Conservation (phyloP, 1,140 invertebrate species). For the Stegodyphus mimosarum region DNA sequence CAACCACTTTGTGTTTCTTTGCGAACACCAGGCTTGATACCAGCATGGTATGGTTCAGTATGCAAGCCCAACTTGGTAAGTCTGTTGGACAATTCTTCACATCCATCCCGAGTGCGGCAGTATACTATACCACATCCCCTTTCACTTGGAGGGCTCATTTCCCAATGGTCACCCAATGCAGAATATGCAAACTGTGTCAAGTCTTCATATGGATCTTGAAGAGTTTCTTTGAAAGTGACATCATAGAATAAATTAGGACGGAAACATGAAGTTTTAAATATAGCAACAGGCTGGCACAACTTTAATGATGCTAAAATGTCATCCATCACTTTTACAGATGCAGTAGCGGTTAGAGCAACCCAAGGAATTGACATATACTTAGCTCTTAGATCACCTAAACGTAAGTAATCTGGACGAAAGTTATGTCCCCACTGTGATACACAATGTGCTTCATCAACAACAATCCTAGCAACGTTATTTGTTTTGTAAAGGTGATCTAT, state of each 20-base stretch:
- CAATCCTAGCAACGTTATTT: slow-evolving; percentile 74
- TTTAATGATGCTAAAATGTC: slow-evolving; percentile 74
- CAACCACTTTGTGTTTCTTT: slow-evolving; percentile 75
- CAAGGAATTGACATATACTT: slow-evolving; percentile 80
- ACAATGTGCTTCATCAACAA: slow-evolving; percentile 97
- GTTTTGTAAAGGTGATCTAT: slow-evolving; percentile 70
- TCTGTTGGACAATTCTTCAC: slow-evolving; percentile 73
- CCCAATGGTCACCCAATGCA: slow-evolving; percentile 67
- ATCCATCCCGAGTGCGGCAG: slow-evolving; percentile 76
- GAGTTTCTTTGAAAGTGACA: slow-evolving; percentile 81
- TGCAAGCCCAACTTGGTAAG: slow-evolving; percentile 72
- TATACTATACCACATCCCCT: slow-evolving; percentile 81
- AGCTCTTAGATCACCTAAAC: slow-evolving; percentile 79
- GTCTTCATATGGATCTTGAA: slow-evolving; percentile 82
- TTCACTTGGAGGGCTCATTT: slow-evolving; percentile 68
- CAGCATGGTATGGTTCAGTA: slow-evolving; percentile 77
- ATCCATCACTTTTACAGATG: slow-evolving; percentile 73
- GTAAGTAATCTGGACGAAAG: slow-evolving; percentile 94
- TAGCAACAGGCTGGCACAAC: slow-evolving; percentile 71
- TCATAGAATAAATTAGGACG: slow-evolving; percentile 79
- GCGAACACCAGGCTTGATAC: slow-evolving; percentile 71
- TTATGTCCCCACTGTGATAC: slow-evolving; percentile 98
- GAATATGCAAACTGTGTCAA: slow-evolving; percentile 75
- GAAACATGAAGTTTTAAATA: slow-evolving; percentile 76
- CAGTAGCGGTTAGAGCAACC: slow-evolving; percentile 95